Conservation (phyloP, 1,140 invertebrate species). For the Diabrotica undecimpunctata region DNA sequence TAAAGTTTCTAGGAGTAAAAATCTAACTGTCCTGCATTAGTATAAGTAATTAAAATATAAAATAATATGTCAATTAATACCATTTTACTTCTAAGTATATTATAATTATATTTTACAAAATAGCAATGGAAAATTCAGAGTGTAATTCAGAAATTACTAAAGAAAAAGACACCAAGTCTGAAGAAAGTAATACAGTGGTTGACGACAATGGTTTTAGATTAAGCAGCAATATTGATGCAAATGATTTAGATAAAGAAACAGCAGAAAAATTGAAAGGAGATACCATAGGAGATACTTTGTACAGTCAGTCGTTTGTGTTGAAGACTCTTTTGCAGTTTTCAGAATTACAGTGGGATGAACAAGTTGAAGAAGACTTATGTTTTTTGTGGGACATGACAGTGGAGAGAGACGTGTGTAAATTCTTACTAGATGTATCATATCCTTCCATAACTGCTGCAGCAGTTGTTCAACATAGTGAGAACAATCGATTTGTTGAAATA, state of each 20-base stretch:
- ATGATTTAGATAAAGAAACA: constrained; percentile 49
- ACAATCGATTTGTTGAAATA: constrained; percentile 63
- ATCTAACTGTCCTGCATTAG: no score
- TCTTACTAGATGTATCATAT: constrained; percentile 62
- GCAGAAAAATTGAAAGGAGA: constrained; percentile 61
- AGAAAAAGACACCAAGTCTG: no score
- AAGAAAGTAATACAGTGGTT: no score
- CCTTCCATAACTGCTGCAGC: constrained; percentile 54
- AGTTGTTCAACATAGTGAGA: constrained; percentile 49
- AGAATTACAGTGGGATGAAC: constrained; percentile 48
- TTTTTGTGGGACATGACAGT: constrained; percentile 75
- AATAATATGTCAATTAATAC: no score
- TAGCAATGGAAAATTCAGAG: no score
- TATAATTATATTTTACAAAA: no score
- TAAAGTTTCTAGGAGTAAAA: no score
- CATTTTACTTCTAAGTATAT: no score
- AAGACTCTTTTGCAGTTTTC: constrained; percentile 59
- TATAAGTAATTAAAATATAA: no score
- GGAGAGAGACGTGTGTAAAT: constrained; percentile 65
- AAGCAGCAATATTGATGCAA: constrained; percentile 29
- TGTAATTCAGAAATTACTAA: no score
- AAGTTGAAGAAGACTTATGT: constrained; percentile 66
- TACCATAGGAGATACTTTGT: constrained; percentile 70
- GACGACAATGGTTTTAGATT: no score
- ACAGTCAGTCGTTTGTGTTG: constrained; percentile 69